Evolutionary conservation across 2,113 vertebrate species (phyloP), one percentile per base, ranked within the genome.

Genomic region (Tapirus terrestris): DNA sequence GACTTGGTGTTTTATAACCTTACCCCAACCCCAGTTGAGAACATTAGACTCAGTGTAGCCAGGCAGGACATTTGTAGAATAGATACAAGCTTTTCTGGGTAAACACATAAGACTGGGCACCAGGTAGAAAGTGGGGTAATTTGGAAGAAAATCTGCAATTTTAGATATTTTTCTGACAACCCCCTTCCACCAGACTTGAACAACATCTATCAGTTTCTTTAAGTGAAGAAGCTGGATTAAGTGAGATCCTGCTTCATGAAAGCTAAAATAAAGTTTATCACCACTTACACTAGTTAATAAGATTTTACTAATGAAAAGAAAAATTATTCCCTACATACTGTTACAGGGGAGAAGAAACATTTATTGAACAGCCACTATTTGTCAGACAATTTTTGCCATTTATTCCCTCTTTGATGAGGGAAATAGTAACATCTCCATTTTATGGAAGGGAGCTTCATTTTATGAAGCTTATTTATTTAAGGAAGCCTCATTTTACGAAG

Each of bases 301-400:
- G 83, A 86, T 61, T 92, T 83, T 93, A 48, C 53, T 85, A 84
- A 4, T 33, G 48, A 79, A 95, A 88, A 89, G 33, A 97, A 87
- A 89, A 92, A 51, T 67, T 63, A 87, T 48, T 51, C 11, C 39
- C 56, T 77, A 67, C 8, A 31, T 58, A 63, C n/a, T 94, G 10
- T 68, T 80, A 25, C 0, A 39, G 14, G 61, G 39, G 58, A 45
- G 73, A 89, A 85, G 45, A 36, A 58, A 75, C 31, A 67, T 39
- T 75, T 33, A 43, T 0, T 80, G 56, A 61, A 13, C 39, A 76
- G 21, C 53, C 58, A 51, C 33, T 75, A 23, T 67, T 65, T 58
- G 67, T 68, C 73, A 68, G 45, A 58, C 12, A 43, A 0, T 79
- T 80, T 89, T 81, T 91, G 51, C 72, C 6, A 33, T 60, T 76